Percentiles rank a stretch among this genome's conserved stretches.
phyloP scores from a whole-genome alignment of 1,140 invertebrate species.

The Cotesia typhae region DNA sequence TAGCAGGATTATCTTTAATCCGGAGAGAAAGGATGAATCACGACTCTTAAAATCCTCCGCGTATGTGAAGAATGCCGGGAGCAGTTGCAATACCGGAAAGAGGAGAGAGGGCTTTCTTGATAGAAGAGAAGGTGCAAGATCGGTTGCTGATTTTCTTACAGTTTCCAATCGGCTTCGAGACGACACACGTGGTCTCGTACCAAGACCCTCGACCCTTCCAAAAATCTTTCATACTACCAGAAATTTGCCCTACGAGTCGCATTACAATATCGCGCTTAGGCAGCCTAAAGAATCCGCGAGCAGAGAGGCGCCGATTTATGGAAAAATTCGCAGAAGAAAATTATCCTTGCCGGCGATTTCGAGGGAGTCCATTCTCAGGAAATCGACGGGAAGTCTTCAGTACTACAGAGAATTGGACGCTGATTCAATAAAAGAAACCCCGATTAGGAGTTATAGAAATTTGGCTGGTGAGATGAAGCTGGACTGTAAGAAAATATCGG shows the following conservation, averaged over 20 bases:
- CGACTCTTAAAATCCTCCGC: slow-evolving; percentile 34
- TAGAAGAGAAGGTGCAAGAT: slow-evolving; percentile 45
- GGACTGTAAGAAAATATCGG: slow-evolving; percentile 35
- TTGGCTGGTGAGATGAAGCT: slow-evolving; percentile 29
- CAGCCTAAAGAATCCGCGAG: slow-evolving; percentile 43
- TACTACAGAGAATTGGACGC: slow-evolving; percentile 23
- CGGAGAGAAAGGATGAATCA: slow-evolving; percentile 30
- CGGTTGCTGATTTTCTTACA: slow-evolving; percentile 49
- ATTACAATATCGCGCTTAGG: slow-evolving; percentile 36
- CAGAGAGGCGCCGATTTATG: slow-evolving; percentile 58
- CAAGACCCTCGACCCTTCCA: slow-evolving; percentile 57
- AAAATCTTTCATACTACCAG: slow-evolving; percentile 49
- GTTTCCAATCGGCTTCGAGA: slow-evolving; percentile 40
- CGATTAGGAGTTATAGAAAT: neutral
- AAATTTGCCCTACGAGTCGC: slow-evolving; percentile 5
- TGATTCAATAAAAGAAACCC: neutral
- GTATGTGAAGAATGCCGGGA: slow-evolving; percentile 44
- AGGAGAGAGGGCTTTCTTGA: slow-evolving; percentile 37
- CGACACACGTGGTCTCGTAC: slow-evolving; percentile 43
- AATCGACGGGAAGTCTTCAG: slow-evolving; percentile 31
- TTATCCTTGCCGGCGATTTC: slow-evolving; percentile 47
- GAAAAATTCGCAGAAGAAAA: slow-evolving; percentile 57
- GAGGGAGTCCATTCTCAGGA: slow-evolving; percentile 28
- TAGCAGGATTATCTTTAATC: slow-evolving; percentile 16
- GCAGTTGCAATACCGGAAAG: slow-evolving; percentile 27